phyloP scores from a whole-genome alignment of 2,888 invertebrate genomes.

The Notodonta dromedarius region DNA sequence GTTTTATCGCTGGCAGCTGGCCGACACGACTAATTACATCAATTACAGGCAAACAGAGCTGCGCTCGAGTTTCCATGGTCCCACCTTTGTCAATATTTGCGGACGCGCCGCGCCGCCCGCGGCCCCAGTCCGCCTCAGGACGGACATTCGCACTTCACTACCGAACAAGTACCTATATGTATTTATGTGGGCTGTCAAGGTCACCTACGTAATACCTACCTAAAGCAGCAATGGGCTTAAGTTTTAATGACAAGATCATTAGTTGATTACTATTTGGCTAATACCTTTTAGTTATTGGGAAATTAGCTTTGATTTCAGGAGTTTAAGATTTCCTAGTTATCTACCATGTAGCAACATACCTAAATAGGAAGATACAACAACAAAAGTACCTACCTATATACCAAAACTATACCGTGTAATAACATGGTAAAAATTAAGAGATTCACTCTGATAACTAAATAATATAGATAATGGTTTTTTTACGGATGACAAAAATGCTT shows the following conservation, averaged over 20 bases:
- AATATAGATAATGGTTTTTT: not conserved
- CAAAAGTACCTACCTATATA: no score
- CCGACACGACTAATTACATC: constrained; percentile 84
- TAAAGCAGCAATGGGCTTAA: constrained; percentile 10
- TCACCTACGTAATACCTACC: constrained; percentile 11
- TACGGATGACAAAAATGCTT: constrained; percentile 24
- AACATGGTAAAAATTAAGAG: no score
- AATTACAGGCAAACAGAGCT: constrained; percentile 79
- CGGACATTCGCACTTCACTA: constrained; percentile 19
- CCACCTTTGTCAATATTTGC: constrained; percentile 83
- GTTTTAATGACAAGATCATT: not conserved
- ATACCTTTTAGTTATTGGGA: no score
- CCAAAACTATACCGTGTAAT: no score
- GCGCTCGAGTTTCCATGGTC: constrained; percentile 75
- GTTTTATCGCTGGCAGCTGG: constrained; percentile 73
- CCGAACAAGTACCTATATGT: constrained; percentile 6
- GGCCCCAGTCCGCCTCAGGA: constrained; percentile 28
- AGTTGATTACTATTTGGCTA: not conserved
- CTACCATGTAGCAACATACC: no score
- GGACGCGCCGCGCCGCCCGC: constrained; percentile 48
- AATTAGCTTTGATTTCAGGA: no score
- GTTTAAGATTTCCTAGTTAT: no score
- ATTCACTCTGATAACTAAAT: not conserved
- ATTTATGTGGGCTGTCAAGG: constrained; percentile 18
- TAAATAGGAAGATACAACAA: no score